Base-by-base conservation (phyloP, 1,140 invertebrate species). In the Eubasilissa regina region DNA sequence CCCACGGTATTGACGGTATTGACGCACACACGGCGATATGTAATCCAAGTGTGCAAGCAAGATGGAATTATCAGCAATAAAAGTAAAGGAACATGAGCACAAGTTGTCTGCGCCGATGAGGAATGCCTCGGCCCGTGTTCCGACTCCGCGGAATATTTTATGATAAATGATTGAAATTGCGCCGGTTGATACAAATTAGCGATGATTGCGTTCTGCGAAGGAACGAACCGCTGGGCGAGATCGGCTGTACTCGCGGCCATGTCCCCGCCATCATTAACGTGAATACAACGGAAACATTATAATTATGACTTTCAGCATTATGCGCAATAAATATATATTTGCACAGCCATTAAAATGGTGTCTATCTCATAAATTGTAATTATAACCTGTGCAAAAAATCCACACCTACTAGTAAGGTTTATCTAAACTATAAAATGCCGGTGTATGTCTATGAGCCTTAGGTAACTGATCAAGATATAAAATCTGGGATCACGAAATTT, bases 91-190 rank as follows among this genome's bases (percentile, higher is more conserved):
- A 82, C 81, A 82, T 51, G 78, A 12, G 15, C 60, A 73, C 51
- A 73, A 21, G 11, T 53, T 25, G 68, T 73, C 47, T 17, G 47
- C 68, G 21, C 15, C 21, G 21, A 60, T 44, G 64, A 70, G 66
- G 43, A 47, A 70, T 70, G 43, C 66, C 15, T 17, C 45, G 45
- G 15, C 15, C 66, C 66, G 66, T 70, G 43, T 70, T 21, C 21
- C 25, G 60, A 60, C 53, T 75, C 17, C 17, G 73, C 53, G 25
- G 73, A 75, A 60, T 51, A 73, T 73, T 81, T 82, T 82, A 82
- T 79, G 78, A 82, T 82, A 82, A 82, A 82, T 79, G 81, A 75
- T 82, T 82, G 81, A 82, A 82, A 82, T 82, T 82, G 75, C 81
- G 43, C 66, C 48, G 66, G 66, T 70, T 74, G 70, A 80, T 82